phyloP scores from a whole-genome alignment of 2,888 invertebrate species.

The Tetrapedia diversipes region DNA sequence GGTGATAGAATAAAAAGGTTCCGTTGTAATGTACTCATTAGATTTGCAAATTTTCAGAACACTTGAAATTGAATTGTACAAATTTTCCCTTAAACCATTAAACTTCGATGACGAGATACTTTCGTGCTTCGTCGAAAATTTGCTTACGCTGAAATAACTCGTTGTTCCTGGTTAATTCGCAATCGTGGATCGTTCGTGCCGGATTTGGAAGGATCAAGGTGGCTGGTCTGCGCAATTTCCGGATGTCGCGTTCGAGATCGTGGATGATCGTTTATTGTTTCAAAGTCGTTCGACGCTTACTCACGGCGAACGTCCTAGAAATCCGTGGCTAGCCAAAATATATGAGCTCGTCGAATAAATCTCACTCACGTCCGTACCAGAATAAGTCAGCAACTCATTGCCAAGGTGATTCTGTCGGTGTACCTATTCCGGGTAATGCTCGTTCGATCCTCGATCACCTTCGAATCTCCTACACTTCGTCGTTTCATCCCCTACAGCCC shows the following conservation, averaged over 20 bases:
- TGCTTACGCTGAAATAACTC: no score
- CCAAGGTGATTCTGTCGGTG: conserved; percentile 70
- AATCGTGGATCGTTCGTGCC: no score
- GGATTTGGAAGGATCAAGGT: no score
- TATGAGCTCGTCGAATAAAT: conserved; percentile 61
- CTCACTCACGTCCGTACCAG: conserved; percentile 64
- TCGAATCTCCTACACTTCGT: not conserved
- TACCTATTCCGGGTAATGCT: conserved; percentile 43
- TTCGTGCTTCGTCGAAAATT: no score
- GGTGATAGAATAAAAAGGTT: no score
- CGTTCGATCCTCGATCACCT: conserved; percentile 32
- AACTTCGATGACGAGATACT: no score
- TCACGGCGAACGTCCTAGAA: conserved; percentile 34
- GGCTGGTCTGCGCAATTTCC: conserved; percentile 24
- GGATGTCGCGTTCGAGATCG: conserved; percentile 8
- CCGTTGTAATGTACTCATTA: no score
- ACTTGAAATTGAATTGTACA: no score
- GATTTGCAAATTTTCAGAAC: no score
- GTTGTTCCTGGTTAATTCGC: no score
- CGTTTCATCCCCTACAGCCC: not conserved
- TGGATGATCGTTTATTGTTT: conserved; percentile 37
- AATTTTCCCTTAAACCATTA: no score
- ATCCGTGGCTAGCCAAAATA: conserved; percentile 51
- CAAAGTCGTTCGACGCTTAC: conserved; percentile 37
- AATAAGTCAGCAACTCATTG: conserved; percentile 72